A percentile compares a stretch with the other conserved stretches of the same genome.
Evolutionary conservation across 53 echinoderm and acorn worm species (phyloP).

Genomic region (Luidia sarsii): DNA sequence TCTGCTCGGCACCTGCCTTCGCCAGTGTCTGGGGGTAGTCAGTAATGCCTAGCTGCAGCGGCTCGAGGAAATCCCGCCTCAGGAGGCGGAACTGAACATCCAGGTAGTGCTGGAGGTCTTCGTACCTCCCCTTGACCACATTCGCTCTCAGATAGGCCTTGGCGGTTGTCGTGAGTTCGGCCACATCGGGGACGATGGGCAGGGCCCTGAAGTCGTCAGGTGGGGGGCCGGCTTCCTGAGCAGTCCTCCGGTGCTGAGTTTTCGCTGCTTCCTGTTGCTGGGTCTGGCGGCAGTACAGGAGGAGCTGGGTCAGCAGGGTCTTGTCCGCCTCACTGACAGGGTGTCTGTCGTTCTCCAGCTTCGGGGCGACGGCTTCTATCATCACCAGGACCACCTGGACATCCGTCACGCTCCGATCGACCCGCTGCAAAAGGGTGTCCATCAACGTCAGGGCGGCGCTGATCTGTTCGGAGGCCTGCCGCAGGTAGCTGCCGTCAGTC

Average conservation of each 20-base stretch:
- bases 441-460: slow-evolving; percentile 62
- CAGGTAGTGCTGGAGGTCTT: slow-evolving; percentile 72
- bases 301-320: slow-evolving; percentile 28
- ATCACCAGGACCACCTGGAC: slow-evolving; percentile 48
- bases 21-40: slow-evolving; percentile 42
- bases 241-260: not conserved
- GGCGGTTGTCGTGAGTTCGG: slow-evolving; percentile 33
- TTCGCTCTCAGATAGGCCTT: slow-evolving; percentile 74
- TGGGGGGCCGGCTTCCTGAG: slow-evolving; percentile 6
- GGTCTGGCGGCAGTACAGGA: slow-evolving; percentile 19
- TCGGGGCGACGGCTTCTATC: not conserved
- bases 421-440: slow-evolving; percentile 56
- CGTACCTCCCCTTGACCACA: slow-evolving; percentile 66
- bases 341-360: slow-evolving; percentile 38
- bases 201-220: slow-evolving; percentile 71
- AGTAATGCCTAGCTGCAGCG: slow-evolving; percentile 72
- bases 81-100: slow-evolving; percentile 91
- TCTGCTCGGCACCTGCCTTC: not conserved
- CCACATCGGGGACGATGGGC: slow-evolving; percentile 48
- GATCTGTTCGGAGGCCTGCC: slow-evolving; percentile 44
- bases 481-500: slow-evolving; percentile 8
- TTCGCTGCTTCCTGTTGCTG: not conserved
- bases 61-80: slow-evolving; percentile 81
- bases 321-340: slow-evolving; percentile 35
- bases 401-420: slow-evolving; percentile 53